Percentiles rank a stretch among this genome's conserved stretches.
Conservation (phyloP, 1,140 invertebrate species). For the Chironomus striatipennis region DNA sequence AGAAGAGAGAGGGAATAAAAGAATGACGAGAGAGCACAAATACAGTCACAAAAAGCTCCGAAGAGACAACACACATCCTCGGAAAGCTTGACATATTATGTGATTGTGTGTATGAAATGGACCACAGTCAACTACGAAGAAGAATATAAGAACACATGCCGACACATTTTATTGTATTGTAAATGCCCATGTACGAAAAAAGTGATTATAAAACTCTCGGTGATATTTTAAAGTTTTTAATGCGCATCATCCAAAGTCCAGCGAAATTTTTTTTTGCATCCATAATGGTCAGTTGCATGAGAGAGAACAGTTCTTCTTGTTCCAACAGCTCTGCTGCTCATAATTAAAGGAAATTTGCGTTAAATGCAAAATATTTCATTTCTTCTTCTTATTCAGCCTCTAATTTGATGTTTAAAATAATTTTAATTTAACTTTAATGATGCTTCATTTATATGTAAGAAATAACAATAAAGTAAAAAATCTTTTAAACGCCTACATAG, state of each 20-base stretch:
- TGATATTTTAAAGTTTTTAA: conserved; percentile 15
- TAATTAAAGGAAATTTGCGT: too few species aligned
- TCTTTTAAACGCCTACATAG: too few species aligned
- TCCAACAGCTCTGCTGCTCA: too few species aligned
- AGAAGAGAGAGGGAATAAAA: not conserved
- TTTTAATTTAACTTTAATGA: too few species aligned
- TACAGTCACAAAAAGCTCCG: not conserved
- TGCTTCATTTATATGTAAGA: too few species aligned
- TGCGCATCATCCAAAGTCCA: conserved; percentile 5
- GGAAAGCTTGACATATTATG: too few species aligned
- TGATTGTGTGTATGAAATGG: not conserved
- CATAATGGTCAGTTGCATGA: not conserved
- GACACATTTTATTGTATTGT: not conserved
- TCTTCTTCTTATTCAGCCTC: too few species aligned
- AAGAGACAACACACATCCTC: not conserved
- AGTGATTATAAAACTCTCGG: conserved; percentile 1
- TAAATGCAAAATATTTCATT: too few species aligned
- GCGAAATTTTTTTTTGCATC: not conserved
- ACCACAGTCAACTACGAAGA: not conserved
- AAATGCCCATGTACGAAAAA: too few species aligned
- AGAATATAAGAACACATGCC: not conserved
- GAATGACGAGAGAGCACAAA: not conserved
- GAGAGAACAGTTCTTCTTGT: not conserved
- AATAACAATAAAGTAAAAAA: too few species aligned
- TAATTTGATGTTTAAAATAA: too few species aligned